phyloP scores from a whole-genome alignment of 2,113 vertebrate genomes.

The Silurus glanis region DNA sequence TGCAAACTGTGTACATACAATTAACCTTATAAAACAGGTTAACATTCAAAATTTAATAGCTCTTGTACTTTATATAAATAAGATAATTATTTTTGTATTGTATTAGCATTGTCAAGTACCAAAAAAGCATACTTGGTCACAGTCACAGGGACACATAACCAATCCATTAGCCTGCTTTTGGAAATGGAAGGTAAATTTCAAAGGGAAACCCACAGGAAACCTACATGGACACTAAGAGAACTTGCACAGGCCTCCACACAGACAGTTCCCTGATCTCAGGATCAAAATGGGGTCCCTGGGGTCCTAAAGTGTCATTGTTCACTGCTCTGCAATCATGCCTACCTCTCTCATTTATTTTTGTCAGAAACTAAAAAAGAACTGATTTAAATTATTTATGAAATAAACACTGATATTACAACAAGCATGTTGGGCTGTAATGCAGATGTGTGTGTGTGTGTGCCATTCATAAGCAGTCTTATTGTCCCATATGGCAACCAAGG shows the following conservation, averaged over 20 bases:
- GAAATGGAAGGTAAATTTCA: neutral
- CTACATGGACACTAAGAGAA: neutral
- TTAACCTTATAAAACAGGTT: neutral
- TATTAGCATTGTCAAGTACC: neutral
- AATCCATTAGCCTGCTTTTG: neutral
- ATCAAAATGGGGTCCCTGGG: neutral
- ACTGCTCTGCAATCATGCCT: neutral
- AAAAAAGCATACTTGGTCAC: neutral
- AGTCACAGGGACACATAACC: neutral
- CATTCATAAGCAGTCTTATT: constrained; percentile 44
- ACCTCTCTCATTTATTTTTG: neutral
- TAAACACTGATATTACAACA: neutral
- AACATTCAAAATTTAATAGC: neutral
- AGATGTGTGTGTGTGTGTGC: constrained; percentile 36
- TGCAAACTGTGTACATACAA: neutral
- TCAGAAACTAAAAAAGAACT: neutral
- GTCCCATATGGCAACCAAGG: constrained; percentile 26
- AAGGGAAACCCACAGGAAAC: neutral
- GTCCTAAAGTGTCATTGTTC: neutral
- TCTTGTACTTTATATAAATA: too few species aligned
- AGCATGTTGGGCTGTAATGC: constrained; percentile 21
- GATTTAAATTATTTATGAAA: constrained; percentile 11
- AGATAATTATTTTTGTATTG: neutral
- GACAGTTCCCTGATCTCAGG: neutral
- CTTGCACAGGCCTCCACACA: neutral